Percentiles rank a stretch among this genome's conserved stretches.
phyloP scores from a whole-genome alignment of 2,797 vertebrate species.

The Karalla daura region DNA sequence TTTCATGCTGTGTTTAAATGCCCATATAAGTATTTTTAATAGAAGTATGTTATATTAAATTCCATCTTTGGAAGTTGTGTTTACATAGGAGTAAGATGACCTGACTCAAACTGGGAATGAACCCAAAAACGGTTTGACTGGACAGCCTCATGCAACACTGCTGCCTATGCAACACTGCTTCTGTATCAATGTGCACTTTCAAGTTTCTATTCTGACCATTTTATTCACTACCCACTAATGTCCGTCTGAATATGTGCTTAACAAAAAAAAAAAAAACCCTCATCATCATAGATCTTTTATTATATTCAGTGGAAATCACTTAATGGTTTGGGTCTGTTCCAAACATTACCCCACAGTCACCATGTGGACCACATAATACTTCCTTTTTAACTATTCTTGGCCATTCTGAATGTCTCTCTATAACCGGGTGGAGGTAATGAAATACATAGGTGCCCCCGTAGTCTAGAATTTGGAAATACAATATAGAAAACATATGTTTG shows the following conservation, averaged over 20 bases:
- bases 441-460: not conserved
- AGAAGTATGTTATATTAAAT: not conserved
- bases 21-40: conserved; percentile 15
- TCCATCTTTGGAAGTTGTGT: not conserved
- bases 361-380: not conserved
- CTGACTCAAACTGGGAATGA: not conserved
- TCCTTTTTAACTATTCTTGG: not conserved
- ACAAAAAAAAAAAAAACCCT: not conserved
- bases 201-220: not conserved
- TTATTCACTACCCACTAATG: not conserved
- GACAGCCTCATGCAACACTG: not conserved
- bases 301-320: not conserved
- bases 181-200: not conserved
- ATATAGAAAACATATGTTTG: conserved; percentile 7
- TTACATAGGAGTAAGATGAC: not conserved
- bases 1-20: not conserved
- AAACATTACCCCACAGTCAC: conserved; percentile 13
- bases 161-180: not conserved
- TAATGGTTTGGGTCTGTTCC: conserved; percentile 10
- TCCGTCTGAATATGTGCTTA: not conserved
- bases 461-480: not conserved
- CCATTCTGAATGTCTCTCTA: not conserved
- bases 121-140: not conserved
- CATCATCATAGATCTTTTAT: not conserved
- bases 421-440: not conserved